Conservation (phyloP, 2,888 invertebrate genomes). For the Chrysolina americana region DNA sequence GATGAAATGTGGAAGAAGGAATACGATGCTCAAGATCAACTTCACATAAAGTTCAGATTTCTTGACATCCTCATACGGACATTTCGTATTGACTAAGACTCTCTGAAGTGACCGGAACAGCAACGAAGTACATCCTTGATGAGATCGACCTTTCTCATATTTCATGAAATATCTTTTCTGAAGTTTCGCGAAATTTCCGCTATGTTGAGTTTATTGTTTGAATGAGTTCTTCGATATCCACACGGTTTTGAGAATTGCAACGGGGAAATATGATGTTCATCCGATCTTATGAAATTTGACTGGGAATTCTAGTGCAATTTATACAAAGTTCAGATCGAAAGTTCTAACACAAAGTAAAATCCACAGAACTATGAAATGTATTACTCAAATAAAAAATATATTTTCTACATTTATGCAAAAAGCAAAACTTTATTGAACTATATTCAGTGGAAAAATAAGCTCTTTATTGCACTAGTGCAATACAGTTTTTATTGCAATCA, state of each 20-base stretch:
- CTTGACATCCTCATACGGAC: not conserved
- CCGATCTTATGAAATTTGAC: not conserved
- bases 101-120: not conserved
- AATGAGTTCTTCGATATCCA: not conserved
- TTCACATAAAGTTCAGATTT: not conserved
- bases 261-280: not conserved
- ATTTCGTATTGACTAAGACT: slow-evolving; percentile 7
- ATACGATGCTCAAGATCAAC: not conserved
- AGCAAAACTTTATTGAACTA: no score
- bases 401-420: no score
- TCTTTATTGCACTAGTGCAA: no score
- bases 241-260: not conserved
- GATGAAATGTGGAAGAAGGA: no score
- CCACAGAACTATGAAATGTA: no score
- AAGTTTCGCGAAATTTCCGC: not conserved
- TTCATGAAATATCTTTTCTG: not conserved
- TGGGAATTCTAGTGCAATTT: no score
- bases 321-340: no score
- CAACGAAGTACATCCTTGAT: not conserved
- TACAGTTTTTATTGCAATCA: no score
- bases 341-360: no score
- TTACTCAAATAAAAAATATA: no score
- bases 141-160: not conserved
- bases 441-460: no score
- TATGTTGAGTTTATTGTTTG: not conserved